These are phyloP conservation scores for Microtus montanus DNA, from an alignment of 2,113 vertebrate species.

Conservation along the genomic window DNA sequence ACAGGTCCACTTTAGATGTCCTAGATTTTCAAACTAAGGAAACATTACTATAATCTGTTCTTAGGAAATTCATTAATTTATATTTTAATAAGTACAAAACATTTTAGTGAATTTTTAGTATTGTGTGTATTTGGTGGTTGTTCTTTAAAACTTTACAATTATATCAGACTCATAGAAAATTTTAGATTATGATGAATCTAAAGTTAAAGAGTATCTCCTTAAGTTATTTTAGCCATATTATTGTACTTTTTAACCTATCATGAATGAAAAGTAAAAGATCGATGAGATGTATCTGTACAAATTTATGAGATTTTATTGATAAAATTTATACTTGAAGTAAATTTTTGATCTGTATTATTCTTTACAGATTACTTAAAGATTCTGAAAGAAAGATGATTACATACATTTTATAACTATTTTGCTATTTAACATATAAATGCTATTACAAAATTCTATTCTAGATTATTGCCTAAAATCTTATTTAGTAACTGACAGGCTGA, in stretches of 20 bases:
- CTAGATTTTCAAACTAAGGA: neutral
- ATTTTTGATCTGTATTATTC: neutral
- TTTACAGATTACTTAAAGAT: neutral
- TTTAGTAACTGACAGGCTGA: neutral
- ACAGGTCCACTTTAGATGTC: neutral
- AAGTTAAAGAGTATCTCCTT: neutral
- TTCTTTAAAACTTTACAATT: neutral
- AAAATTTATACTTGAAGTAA: neutral
- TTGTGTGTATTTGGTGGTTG: neutral
- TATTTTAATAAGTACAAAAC: conserved; percentile 6
- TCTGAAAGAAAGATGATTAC: neutral
- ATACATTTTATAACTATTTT: neutral
- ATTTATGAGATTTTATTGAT: neutral
- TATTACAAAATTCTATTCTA: conserved; percentile 19
- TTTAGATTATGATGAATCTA: neutral
- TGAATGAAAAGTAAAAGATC: neutral
- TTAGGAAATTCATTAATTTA: neutral
- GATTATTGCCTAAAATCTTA: neutral
- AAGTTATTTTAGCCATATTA: neutral
- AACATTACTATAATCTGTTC: conserved; percentile 48
- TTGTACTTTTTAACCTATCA: neutral
- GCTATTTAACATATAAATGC: neutral
- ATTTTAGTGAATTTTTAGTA: neutral
- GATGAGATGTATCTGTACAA: neutral
- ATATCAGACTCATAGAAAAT: neutral